phyloP scores from a whole-genome alignment of 1,140 invertebrate species.

The Melipona quadrifasciata region DNA sequence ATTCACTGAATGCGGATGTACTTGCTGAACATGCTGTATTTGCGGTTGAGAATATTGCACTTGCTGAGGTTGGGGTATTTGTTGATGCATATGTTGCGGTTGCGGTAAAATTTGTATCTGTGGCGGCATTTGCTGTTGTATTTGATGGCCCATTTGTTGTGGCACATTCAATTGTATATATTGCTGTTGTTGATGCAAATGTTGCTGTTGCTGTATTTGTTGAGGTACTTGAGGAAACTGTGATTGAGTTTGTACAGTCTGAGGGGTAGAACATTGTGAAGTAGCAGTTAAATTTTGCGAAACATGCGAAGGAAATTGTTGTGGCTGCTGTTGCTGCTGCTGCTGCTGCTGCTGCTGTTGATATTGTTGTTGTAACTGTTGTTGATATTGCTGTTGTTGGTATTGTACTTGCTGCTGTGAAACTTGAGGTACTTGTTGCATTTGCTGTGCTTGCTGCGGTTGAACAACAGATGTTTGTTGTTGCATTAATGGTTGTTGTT shows the following conservation, averaged over 20 bases:
- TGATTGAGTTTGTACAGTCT: conserved; percentile 79
- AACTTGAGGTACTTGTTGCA: conserved; percentile 80
- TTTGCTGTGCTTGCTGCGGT: conserved; percentile 83
- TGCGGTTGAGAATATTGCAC: conserved; percentile 63
- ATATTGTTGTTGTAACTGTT: conserved; percentile 79
- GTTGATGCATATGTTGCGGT: conserved; percentile 69
- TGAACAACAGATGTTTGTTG: conserved; percentile 84
- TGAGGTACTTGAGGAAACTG: conserved; percentile 81
- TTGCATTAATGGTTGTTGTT: conserved; percentile 76
- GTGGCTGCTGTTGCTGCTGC: conserved; percentile 79
- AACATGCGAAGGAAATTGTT: conserved; percentile 77
- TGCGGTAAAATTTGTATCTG: conserved; percentile 74
- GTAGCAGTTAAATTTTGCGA: conserved; percentile 71
- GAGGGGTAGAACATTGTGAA: conserved; percentile 84
- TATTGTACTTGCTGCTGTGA: conserved; percentile 78
- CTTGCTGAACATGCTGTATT: conserved; percentile 72
- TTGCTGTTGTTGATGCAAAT: conserved; percentile 59
- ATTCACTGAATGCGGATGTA: conserved; percentile 71
- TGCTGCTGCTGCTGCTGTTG: conserved; percentile 80
- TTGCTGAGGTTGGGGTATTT: conserved; percentile 66
- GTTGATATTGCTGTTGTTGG: conserved; percentile 80
- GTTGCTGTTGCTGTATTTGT: conserved; percentile 79
- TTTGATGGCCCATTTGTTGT: conserved; percentile 79
- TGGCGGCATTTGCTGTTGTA: conserved; percentile 75
- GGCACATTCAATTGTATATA: conserved; percentile 79